A percentile compares a stretch with the other conserved stretches of the same genome.
Evolutionary conservation across 53 echinoderm and acorn worm genomes (phyloP).

Genomic region (Luidia sarsii): DNA sequence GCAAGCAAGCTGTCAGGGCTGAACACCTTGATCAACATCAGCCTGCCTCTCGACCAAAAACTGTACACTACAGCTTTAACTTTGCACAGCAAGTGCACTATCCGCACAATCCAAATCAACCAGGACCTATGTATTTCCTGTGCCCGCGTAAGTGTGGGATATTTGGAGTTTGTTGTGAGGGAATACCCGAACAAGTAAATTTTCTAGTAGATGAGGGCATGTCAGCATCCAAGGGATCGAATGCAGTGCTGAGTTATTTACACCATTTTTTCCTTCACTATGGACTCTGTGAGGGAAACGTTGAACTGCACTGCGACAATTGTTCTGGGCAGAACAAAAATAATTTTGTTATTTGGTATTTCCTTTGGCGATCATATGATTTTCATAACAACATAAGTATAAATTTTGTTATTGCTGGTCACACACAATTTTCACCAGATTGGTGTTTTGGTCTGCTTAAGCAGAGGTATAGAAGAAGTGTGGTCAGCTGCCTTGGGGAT

Average conservation of each 20-base stretch:
- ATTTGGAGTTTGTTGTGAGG: slow-evolving; percentile 64
- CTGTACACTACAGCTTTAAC: slow-evolving; percentile 63
- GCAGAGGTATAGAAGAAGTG: slow-evolving; percentile 16
- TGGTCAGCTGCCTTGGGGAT: too few species aligned
- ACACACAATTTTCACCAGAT: slow-evolving; percentile 68
- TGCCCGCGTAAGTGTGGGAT: slow-evolving; percentile 55
- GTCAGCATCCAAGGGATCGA: slow-evolving; percentile 18
- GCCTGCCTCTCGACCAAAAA: not conserved
- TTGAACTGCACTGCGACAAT: slow-evolving; percentile 60
- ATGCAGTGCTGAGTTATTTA: slow-evolving; percentile 43
- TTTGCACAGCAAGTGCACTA: slow-evolving; percentile 59
- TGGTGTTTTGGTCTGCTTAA: slow-evolving; percentile 79
- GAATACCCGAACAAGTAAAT: slow-evolving; percentile 51
- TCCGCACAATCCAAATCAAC: slow-evolving; percentile 51
- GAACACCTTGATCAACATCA: not conserved
- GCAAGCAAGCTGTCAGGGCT: not conserved
- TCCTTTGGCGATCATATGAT: slow-evolving; percentile 47
- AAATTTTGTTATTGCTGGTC: slow-evolving; percentile 48
- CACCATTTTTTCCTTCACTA: slow-evolving; percentile 52
- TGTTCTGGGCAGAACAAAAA: slow-evolving; percentile 73
- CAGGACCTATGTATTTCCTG: slow-evolving; percentile 62
- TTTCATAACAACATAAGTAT: slow-evolving; percentile 34
- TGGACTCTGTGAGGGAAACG: slow-evolving; percentile 41
- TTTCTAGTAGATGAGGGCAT: slow-evolving; percentile 59
- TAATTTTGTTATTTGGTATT: slow-evolving; percentile 40